Percentiles rank a stretch among this genome's conserved stretches.
Conservation (phyloP, 2,113 vertebrate genomes). For the Andinoacara biseriatus region DNA sequence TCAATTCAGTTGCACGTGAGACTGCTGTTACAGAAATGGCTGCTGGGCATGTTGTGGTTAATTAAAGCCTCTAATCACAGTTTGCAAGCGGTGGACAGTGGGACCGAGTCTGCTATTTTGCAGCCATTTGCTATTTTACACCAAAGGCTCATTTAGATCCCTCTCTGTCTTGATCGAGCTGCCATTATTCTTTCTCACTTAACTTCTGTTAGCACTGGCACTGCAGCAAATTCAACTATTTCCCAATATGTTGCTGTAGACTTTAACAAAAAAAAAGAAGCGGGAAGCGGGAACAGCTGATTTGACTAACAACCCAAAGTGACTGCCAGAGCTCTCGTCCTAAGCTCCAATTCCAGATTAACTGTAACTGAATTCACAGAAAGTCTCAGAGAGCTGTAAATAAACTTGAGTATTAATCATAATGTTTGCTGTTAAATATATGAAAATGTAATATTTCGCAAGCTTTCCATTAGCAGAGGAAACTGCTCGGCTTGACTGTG, state of each 20-base stretch:
- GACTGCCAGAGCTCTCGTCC: background rate
- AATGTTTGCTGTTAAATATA: background rate
- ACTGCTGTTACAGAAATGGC: constrained; percentile 16
- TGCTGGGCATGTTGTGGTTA: constrained; percentile 41
- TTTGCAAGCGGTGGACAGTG: constrained; percentile 28
- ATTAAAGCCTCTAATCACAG: constrained; percentile 62
- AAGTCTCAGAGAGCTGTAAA: background rate
- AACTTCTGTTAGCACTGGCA: constrained; percentile 17
- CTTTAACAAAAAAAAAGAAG: background rate
- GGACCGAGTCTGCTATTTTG: constrained; percentile 32
- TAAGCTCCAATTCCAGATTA: background rate
- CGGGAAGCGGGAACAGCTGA: background rate
- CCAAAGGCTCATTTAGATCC: constrained; percentile 43
- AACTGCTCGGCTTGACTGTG: background rate
- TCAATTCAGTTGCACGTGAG: constrained; percentile 17
- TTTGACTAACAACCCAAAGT: background rate
- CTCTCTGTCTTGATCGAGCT: constrained; percentile 41
- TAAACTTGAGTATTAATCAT: background rate
- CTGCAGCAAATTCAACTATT: background rate
- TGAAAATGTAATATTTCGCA: background rate
- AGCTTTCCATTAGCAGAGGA: background rate
- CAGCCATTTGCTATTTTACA: background rate
- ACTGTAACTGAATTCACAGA: background rate
- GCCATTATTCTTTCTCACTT: constrained; percentile 33
- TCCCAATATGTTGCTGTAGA: background rate